These are phyloP conservation scores for Quadroppia sp. DNA, from an alignment of 2,888 invertebrate species.

Conservation along the genomic window DNA sequence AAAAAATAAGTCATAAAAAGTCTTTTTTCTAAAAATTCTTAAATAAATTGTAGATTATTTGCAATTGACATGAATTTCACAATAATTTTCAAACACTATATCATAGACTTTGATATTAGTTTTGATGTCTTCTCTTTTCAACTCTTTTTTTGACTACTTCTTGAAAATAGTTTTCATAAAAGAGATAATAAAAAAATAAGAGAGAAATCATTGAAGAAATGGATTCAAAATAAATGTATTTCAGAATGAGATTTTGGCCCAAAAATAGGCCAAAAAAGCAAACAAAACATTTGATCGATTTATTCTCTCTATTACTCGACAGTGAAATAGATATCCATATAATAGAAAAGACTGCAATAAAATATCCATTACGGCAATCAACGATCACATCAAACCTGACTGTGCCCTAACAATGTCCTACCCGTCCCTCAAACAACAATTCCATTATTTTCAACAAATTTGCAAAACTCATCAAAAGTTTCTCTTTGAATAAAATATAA, in stretches of 20 bases:
- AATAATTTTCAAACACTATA: too few relatives aligned
- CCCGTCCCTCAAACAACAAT: neutral
- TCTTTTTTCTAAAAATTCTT: too few relatives aligned
- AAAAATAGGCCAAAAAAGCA: slow-evolving; percentile 17
- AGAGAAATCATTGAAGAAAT: neutral
- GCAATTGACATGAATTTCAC: too few relatives aligned
- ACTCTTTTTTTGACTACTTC: neutral
- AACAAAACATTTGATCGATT: slow-evolving; percentile 11
- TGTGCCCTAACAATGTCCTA: neutral
- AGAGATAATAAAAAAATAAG: neutral
- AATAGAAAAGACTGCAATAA: slow-evolving; percentile 30
- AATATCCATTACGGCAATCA: slow-evolving; percentile 35
- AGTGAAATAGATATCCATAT: neutral
- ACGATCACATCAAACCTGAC: slow-evolving; percentile 15
- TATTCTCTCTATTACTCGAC: slow-evolving; percentile 21
- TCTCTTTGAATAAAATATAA: neutral
- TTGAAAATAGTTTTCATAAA: neutral
- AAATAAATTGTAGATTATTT: too few relatives aligned
- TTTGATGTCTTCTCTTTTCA: too few relatives aligned
- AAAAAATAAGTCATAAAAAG: too few relatives aligned
- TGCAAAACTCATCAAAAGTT: neutral
- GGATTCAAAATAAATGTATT: slow-evolving; percentile 34
- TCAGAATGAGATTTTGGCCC: neutral
- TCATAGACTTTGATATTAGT: too few relatives aligned
- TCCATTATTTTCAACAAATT: slow-evolving; percentile 14